A percentile compares a stretch with the other conserved stretches of the same genome.
Conservation (phyloP, 1,140 invertebrate genomes). For the Euborellia annulipes region DNA sequence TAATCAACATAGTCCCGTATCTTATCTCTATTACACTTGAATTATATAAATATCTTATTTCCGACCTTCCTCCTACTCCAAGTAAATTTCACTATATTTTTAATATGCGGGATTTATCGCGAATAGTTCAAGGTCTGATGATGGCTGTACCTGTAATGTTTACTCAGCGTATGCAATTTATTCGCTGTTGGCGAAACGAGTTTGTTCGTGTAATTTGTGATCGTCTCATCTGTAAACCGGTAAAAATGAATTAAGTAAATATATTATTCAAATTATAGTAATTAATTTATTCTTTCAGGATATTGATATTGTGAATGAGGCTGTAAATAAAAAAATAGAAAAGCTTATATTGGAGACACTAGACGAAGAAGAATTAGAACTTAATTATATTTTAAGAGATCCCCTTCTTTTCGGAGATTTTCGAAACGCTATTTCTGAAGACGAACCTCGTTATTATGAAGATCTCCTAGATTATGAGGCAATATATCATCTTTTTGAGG, state of each 20-base stretch:
- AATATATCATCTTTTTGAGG: constrained; percentile 68
- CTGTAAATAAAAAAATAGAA: constrained; percentile 32
- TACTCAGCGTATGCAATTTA: constrained; percentile 46
- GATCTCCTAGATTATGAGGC: constrained; percentile 79
- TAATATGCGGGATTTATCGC: constrained; percentile 76
- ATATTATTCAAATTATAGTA: not conserved
- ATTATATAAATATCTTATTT: constrained; percentile 64
- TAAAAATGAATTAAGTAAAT: constrained; percentile 21
- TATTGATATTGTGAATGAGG: constrained; percentile 27
- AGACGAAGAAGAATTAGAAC: constrained; percentile 24
- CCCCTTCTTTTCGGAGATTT: constrained; percentile 79
- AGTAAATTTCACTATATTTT: constrained; percentile 90
- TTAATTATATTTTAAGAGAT: constrained; percentile 56
- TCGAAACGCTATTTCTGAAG: constrained; percentile 62
- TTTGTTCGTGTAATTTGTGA: constrained; percentile 72
- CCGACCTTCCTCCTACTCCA: constrained; percentile 73
- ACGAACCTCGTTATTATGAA: constrained; percentile 65
- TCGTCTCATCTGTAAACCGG: constrained; percentile 56
- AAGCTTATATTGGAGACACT: constrained; percentile 29
- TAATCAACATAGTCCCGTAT: constrained; percentile 42
- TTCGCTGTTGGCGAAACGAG: constrained; percentile 81
- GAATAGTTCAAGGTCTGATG: constrained; percentile 62
- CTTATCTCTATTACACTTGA: constrained; percentile 63
- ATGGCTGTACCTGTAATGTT: constrained; percentile 48
- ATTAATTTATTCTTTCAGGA: constrained; percentile 27